Evolutionary conservation across 2,888 invertebrate species (phyloP), one percentile per base, ranked within the genome.

Genomic region (Allygus modestus): DNA sequence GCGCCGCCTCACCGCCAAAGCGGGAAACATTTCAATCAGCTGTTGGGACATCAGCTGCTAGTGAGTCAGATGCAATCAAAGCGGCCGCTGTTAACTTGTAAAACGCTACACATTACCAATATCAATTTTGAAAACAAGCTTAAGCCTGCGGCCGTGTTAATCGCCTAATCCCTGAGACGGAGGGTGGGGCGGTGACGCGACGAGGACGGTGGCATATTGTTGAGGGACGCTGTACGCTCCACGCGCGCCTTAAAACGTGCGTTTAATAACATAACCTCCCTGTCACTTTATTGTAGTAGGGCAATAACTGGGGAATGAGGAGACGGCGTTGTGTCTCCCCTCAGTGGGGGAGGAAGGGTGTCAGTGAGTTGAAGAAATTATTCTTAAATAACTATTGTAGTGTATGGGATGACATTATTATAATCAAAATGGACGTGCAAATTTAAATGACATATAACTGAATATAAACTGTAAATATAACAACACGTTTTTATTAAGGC

Each of bases 91-190:
- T n/a, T 77, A 58, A 79, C 79, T 79, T 79, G 79, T 79, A 79
- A 79, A 77, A 77, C 77, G 79, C 23, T 54, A 33, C 79, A 79
- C 79, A 79, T 79, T 79, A 79, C 58, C 79, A 33, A 79, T 79
- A 79, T 79, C 79, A 79, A 79, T 79, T 79, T 79, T 58, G 79
- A 79, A 79, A 79, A 79, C 79, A 79, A 79, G 79, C 58, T 23
- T 79, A 79, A 79, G 79, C 79, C 79, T 33, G 51, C n/a, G 79
- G 79, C 37, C 7, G 31, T 20, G 54, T 28, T 79, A 79, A 79
- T 79, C 79, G 79, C 58, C 28, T 79, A 79, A 79, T 54, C 79
- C 37, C 33, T n/a, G 51, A 28, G n/a, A 17, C 33, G 58, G 0
- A 31, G 31, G 58, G 33, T 33, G 54, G 20, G 33, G 77, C 51